A percentile compares a stretch with the other conserved stretches of the same genome.
Evolutionary conservation across 2,888 invertebrate genomes (phyloP).

Genomic region (Pachymerium ferrugineum): DNA sequence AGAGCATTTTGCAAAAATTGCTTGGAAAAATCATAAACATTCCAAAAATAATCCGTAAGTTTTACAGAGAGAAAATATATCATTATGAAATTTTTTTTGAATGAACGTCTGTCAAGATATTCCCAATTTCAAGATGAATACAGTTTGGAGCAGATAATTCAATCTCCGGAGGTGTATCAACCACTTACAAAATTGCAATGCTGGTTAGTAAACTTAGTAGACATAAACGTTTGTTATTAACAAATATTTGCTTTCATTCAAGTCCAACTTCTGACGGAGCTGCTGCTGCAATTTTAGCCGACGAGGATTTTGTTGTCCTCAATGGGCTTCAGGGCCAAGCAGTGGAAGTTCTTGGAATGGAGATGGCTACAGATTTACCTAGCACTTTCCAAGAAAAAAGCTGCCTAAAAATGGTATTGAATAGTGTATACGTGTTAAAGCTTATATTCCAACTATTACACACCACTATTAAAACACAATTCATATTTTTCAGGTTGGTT

Average conservation of each 20-base stretch:
- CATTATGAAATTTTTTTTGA: constrained; percentile 30
- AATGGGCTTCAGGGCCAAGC: constrained; percentile 79
- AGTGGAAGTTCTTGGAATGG: constrained; percentile 93
- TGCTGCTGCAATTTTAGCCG: constrained; percentile 84
- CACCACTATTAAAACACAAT: neutral
- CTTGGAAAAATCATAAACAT: constrained; percentile 95
- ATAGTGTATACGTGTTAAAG: too few species aligned
- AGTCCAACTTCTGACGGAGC: constrained; percentile 95
- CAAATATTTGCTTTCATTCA: constrained; percentile 14
- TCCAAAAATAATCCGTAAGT: constrained; percentile 87
- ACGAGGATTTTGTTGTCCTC: constrained; percentile 79
- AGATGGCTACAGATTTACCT: constrained; percentile 88
- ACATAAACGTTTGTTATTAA: too few species aligned
- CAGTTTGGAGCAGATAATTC: constrained; percentile 79
- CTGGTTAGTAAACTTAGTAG: too few species aligned
- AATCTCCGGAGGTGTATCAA: constrained; percentile 81
- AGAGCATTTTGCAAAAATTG: constrained; percentile 94
- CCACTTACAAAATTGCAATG: constrained; percentile 94
- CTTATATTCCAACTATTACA: too few species aligned
- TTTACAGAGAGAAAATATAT: constrained; percentile 1
- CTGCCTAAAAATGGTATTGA: constrained; percentile 67
- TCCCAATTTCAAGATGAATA: constrained; percentile 93
- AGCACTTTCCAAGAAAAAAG: constrained; percentile 76
- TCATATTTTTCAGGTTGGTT: constrained; percentile 60
- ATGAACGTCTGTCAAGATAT: constrained; percentile 61